These are phyloP conservation scores for Odontesthes bonariensis DNA, from an alignment of 2,113 vertebrate genomes.

Conservation along the genomic window DNA sequence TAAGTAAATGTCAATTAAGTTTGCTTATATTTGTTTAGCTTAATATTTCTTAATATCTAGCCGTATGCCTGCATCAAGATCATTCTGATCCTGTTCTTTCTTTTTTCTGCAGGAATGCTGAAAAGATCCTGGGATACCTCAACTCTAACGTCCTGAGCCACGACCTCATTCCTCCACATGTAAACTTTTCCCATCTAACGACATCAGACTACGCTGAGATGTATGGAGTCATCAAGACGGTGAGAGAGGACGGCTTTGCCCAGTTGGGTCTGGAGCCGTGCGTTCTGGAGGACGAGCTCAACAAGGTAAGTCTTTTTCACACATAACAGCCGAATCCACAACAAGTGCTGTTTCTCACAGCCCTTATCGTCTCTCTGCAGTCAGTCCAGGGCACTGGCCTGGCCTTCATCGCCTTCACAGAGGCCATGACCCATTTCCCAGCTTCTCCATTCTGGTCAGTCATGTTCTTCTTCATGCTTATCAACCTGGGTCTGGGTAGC, in stretches of 20 bases:
- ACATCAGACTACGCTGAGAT: slow-evolving; percentile 93
- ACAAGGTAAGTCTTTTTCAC: slow-evolving; percentile 86
- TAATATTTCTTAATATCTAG: background rate
- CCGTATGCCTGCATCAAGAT: background rate
- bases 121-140: slow-evolving; percentile 95
- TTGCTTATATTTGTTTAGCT: background rate
- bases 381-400: slow-evolving; percentile 96
- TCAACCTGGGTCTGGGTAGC: slow-evolving; percentile 97
- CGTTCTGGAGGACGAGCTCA: slow-evolving; percentile 92
- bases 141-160: slow-evolving; percentile 90
- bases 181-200: slow-evolving; percentile 95
- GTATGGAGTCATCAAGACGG: slow-evolving; percentile 93
- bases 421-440: slow-evolving; percentile 98
- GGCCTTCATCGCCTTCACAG: slow-evolving; percentile 99
- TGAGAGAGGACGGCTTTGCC: slow-evolving; percentile 89
- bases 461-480: slow-evolving; percentile 99
- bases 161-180: slow-evolving; percentile 94
- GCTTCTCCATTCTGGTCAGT: slow-evolving; percentile 97
- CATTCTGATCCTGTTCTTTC: background rate
- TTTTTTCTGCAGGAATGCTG: slow-evolving; percentile 86
- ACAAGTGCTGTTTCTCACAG: background rate
- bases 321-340: background rate
- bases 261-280: slow-evolving; percentile 92
- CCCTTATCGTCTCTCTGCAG: slow-evolving; percentile 72
- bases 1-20: background rate